Evolutionary conservation across 2,888 invertebrate species (phyloP).

Genomic region (Cheilosia grossa): DNA sequence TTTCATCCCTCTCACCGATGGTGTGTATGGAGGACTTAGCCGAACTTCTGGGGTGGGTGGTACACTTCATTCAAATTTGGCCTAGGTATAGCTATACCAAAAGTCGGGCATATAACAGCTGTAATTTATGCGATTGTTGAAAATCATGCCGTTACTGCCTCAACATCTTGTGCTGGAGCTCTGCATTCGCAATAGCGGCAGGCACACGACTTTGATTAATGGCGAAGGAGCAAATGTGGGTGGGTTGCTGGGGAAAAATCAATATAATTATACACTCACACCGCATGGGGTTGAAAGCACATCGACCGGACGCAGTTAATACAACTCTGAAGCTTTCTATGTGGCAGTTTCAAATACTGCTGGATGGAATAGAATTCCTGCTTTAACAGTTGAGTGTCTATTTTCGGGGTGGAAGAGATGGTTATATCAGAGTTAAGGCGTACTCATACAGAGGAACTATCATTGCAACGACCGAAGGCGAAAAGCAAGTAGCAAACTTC

Average conservation of each 20-base stretch:
- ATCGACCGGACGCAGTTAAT: conserved; percentile 31
- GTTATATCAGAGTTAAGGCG: neutral
- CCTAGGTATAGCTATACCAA: conserved; percentile 50
- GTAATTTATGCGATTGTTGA: conserved; percentile 64
- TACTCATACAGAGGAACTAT: conserved; percentile 5
- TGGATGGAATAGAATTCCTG: conserved; percentile 14
- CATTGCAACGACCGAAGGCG: neutral
- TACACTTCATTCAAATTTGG: conserved; percentile 59
- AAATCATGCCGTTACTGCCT: conserved; percentile 69
- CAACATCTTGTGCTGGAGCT: conserved; percentile 67
- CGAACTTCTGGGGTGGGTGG: conserved; percentile 2
- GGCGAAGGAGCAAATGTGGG: conserved; percentile 48
- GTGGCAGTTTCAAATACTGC: neutral
- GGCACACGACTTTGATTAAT: conserved; percentile 66
- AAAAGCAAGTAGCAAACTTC: neutral
- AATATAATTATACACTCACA: conserved; percentile 50
- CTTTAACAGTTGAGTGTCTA: neutral
- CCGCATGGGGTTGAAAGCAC: conserved; percentile 1
- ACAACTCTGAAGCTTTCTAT: conserved; percentile 20
- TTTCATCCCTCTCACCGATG: conserved; percentile 8
- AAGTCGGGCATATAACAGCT: conserved; percentile 64
- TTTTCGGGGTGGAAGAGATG: neutral
- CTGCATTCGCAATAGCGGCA: conserved; percentile 54
- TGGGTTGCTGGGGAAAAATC: conserved; percentile 65
- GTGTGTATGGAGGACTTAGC: neutral